Conservation (phyloP, 2,888 invertebrate genomes). For the Agrotis puta region DNA sequence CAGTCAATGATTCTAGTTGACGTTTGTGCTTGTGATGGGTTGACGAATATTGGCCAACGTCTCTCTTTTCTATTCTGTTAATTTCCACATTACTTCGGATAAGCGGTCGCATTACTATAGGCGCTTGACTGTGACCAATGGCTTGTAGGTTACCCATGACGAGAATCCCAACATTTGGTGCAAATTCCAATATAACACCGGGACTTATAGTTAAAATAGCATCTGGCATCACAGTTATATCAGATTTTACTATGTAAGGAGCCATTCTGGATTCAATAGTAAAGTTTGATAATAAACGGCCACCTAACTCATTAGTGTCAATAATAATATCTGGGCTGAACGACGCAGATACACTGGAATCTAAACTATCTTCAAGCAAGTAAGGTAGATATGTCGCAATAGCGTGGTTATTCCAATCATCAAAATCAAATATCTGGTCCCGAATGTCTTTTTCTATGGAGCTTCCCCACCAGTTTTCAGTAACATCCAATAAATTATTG, state of each 20-base stretch:
- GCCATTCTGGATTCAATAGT: conserved; percentile 91
- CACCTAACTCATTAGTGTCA: conserved; percentile 94
- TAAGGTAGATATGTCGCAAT: conserved; percentile 97
- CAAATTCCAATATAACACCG: conserved; percentile 97
- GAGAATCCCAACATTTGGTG: conserved; percentile 98
- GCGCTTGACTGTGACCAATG: conserved; percentile 93
- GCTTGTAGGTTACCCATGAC: conserved; percentile 97
- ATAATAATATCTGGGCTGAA: conserved; percentile 91
- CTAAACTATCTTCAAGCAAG: conserved; percentile 94
- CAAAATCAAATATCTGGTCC: conserved; percentile 98
- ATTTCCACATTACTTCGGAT: conserved; percentile 80
- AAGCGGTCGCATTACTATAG: conserved; percentile 95
- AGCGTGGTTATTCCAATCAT: conserved; percentile 99
- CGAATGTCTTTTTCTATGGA: conserved; percentile 94
- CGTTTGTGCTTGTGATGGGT: conserved; percentile 84
- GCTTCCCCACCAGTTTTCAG: conserved; percentile 99
- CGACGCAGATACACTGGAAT: conserved; percentile 94
- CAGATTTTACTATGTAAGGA: conserved; percentile 96
- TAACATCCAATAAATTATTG: conserved; percentile 96
- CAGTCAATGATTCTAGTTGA: conserved; percentile 90
- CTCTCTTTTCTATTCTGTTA: conserved; percentile 83
- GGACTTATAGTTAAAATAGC: conserved; percentile 96
- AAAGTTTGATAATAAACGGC: conserved; percentile 93
- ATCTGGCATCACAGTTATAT: conserved; percentile 99
- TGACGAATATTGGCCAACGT: conserved; percentile 78